Conservation (phyloP, 2,113 vertebrate species). For the Orientallactaga bullata region DNA sequence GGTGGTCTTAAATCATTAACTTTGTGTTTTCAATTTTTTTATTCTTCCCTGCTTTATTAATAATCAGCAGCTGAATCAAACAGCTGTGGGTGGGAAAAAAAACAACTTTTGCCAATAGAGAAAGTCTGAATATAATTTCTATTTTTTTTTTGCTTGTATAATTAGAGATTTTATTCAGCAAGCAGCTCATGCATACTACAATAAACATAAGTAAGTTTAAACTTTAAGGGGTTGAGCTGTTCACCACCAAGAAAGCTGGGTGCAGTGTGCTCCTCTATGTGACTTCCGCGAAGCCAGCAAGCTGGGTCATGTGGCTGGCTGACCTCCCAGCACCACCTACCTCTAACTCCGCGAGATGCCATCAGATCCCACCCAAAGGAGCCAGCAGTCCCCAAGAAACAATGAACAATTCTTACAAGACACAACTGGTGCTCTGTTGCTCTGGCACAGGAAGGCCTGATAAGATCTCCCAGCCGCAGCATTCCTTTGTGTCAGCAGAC, state of each 20-base stretch:
- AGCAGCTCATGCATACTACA: neutral
- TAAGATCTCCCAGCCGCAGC: slow-evolving; percentile 89
- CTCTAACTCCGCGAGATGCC: slow-evolving; percentile 86
- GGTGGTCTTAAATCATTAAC: slow-evolving; percentile 1
- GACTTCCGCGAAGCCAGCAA: slow-evolving; percentile 62
- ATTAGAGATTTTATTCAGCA: neutral
- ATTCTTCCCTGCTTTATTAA: slow-evolving; percentile 26
- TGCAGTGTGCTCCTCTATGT: neutral
- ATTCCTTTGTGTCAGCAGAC: slow-evolving; percentile 89
- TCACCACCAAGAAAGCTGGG: slow-evolving; percentile 48
- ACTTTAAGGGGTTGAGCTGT: slow-evolving; percentile 59
- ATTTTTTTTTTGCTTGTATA: neutral
- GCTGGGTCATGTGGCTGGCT: slow-evolving; percentile 84
- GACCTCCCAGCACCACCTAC: slow-evolving; percentile 86
- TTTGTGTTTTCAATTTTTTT: slow-evolving; percentile 29
- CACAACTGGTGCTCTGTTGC: slow-evolving; percentile 89
- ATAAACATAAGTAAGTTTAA: neutral
- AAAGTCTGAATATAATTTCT: neutral
- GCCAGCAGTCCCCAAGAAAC: slow-evolving; percentile 86
- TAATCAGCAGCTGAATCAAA: neutral
- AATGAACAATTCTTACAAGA: slow-evolving; percentile 91
- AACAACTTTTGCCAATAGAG: slow-evolving; percentile 38
- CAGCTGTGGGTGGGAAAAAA: neutral
- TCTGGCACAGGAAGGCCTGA: slow-evolving; percentile 87
- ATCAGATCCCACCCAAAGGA: slow-evolving; percentile 89